Evolutionary conservation across 1,140 invertebrate species (phyloP).

Genomic region (Drosophila chauvacae): DNA sequence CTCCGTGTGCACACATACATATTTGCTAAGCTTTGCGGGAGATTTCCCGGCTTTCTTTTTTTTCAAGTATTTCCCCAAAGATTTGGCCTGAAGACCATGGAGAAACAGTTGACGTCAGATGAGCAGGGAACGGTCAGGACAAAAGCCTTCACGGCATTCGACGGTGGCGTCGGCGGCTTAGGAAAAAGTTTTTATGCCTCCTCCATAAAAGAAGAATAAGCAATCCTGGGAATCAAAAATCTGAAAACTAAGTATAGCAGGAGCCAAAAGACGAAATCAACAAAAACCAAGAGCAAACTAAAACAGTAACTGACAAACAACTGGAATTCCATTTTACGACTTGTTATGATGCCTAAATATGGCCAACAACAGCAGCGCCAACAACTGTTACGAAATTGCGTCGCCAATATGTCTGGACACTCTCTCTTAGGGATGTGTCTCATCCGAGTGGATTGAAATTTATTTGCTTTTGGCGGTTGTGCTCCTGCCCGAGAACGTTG

Average conservation of each 20-base stretch:
- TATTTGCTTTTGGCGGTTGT: slow-evolving; percentile 56
- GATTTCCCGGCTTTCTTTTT: slow-evolving; percentile 18
- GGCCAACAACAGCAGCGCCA: slow-evolving; percentile 37
- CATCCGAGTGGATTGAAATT: slow-evolving; percentile 57
- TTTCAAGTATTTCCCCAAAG: slow-evolving; percentile 50
- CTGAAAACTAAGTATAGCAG: slow-evolving; percentile 60
- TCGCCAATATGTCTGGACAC: slow-evolving; percentile 75
- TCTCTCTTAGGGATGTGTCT: slow-evolving; percentile 36
- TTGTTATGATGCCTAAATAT: slow-evolving; percentile 67
- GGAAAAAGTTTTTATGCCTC: slow-evolving; percentile 50
- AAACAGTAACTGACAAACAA: slow-evolving; percentile 43
- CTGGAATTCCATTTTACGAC: slow-evolving; percentile 70
- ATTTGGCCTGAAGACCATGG: slow-evolving; percentile 20
- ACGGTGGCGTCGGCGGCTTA: slow-evolving; percentile 31
- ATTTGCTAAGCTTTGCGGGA: slow-evolving; percentile 16
- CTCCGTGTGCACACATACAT: slow-evolving; percentile 6
- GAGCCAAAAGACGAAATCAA: slow-evolving; percentile 49
- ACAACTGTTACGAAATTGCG: slow-evolving; percentile 41
- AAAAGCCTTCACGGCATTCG: slow-evolving; percentile 42
- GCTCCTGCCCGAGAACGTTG: slow-evolving; percentile 1
- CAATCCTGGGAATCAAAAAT: slow-evolving; percentile 65
- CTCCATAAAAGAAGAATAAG: slow-evolving; percentile 32
- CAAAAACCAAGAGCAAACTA: slow-evolving; percentile 32
- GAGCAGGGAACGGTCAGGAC: slow-evolving; percentile 16
- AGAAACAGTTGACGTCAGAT: slow-evolving; percentile 60